Conservation (phyloP, 2,797 vertebrate genomes). For the Trematomus bernacchii region DNA sequence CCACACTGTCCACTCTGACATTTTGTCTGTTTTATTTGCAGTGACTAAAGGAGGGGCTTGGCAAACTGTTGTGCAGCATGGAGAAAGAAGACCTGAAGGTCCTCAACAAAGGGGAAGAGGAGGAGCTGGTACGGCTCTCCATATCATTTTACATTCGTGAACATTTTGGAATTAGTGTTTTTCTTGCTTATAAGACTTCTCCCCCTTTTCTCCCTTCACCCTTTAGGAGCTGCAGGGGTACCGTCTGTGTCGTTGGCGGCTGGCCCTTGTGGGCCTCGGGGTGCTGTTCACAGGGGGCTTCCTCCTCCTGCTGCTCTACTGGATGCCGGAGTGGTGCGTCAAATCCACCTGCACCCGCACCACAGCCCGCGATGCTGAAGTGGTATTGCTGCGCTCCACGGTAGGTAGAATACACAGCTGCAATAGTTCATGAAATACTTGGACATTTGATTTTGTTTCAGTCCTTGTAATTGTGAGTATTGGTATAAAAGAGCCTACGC, state of each 20-base stretch:
- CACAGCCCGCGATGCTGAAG: conserved; percentile 88
- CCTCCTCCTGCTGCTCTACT: conserved; percentile 97
- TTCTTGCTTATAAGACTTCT: not conserved
- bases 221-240: conserved; percentile 93
- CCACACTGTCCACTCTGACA: conserved; percentile 4
- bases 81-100: conserved; percentile 93
- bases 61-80: conserved; percentile 86
- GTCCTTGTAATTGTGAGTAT: no score
- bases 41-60: conserved; percentile 74
- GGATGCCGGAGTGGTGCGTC: conserved; percentile 99
- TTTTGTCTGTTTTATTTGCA: conserved; percentile 62
- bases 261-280: conserved; percentile 90
- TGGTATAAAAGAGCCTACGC: not conserved
- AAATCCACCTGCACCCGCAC: conserved; percentile 92
- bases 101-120: conserved; percentile 94
- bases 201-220: not conserved
- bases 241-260: conserved; percentile 91
- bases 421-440: not conserved
- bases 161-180: not conserved
- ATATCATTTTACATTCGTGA: not conserved
- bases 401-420: conserved; percentile 78
- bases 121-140: conserved; percentile 91
- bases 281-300: conserved; percentile 94
- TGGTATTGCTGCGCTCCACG: conserved; percentile 94
- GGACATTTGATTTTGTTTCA: fast-evolving